Evolutionary conservation across 2,113 vertebrate species (phyloP).

Genomic region (Rhinopithecus roxellana): DNA sequence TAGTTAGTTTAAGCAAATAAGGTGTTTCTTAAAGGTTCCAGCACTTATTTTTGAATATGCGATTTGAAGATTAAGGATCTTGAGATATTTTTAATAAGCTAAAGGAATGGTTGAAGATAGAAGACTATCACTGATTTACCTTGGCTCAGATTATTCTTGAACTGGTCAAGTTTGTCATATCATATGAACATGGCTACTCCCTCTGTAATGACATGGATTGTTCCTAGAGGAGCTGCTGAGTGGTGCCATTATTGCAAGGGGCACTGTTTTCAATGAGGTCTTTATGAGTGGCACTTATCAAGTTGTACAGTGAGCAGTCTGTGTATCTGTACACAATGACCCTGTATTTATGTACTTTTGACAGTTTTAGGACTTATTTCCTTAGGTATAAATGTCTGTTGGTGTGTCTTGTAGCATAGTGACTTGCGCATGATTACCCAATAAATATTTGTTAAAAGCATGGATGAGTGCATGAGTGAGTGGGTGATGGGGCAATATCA

Average conservation of each 20-base stretch:
- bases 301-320: neutral
- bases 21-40: neutral
- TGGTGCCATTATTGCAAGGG: neutral
- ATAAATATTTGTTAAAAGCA: neutral
- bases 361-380: neutral
- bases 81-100: conserved; percentile 15
- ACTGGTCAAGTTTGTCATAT: neutral
- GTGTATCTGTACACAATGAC: neutral
- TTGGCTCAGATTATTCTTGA: neutral
- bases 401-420: neutral
- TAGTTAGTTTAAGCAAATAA: conserved; percentile 19
- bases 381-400: neutral
- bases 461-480: neutral
- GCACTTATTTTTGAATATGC: neutral
- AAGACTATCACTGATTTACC: neutral
- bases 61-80: neutral
- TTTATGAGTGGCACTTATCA: neutral
- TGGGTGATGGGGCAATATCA: neutral
- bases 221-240: neutral
- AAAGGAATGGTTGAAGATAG: neutral
- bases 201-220: neutral
- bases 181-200: neutral
- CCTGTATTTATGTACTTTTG: neutral
- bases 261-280: neutral
- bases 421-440: neutral